Percentiles rank a stretch among this genome's conserved stretches.
These are phyloP conservation scores for Eilema depressum DNA, from an alignment of 2,888 invertebrate species.

Conservation along the genomic window DNA sequence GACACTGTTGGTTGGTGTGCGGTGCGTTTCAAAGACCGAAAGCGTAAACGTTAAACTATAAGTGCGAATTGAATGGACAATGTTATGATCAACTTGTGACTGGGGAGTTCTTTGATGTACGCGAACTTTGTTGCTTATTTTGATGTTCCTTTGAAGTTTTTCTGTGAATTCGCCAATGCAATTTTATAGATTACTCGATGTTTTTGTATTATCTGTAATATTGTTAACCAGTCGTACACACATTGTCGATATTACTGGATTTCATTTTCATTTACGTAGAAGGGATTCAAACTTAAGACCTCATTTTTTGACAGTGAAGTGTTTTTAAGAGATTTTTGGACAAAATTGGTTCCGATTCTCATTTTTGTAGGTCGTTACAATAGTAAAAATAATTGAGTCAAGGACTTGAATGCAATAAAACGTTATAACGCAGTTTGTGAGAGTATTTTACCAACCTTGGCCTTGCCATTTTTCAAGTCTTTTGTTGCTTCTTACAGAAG, in stretches of 20 bases:
- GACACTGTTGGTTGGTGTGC: conserved; percentile 41
- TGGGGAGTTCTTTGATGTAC: conserved; percentile 11
- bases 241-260: too few species aligned
- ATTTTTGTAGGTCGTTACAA: not conserved
- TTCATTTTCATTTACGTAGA: not conserved
- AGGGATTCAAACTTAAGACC: not conserved
- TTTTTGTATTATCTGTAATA: not conserved
- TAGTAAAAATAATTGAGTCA: not conserved
- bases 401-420: too few species aligned
- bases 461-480: not conserved
- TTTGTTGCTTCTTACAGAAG: too few species aligned
- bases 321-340: not conserved
- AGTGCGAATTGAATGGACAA: conserved; percentile 52
- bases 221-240: not conserved
- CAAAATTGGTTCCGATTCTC: not conserved
- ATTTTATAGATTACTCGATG: not conserved
- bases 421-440: too few species aligned
- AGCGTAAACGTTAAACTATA: conserved; percentile 27
- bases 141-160: conserved; percentile 11
- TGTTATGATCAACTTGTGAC: conserved; percentile 44
- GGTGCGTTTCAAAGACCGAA: conserved; percentile 40
- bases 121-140: conserved; percentile 5
- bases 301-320: not conserved
- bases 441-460: too few species aligned
- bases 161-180: not conserved